These are phyloP conservation scores for Rhinophrynus dorsalis DNA, from an alignment of 2,797 vertebrate species.

Conservation along the genomic window DNA sequence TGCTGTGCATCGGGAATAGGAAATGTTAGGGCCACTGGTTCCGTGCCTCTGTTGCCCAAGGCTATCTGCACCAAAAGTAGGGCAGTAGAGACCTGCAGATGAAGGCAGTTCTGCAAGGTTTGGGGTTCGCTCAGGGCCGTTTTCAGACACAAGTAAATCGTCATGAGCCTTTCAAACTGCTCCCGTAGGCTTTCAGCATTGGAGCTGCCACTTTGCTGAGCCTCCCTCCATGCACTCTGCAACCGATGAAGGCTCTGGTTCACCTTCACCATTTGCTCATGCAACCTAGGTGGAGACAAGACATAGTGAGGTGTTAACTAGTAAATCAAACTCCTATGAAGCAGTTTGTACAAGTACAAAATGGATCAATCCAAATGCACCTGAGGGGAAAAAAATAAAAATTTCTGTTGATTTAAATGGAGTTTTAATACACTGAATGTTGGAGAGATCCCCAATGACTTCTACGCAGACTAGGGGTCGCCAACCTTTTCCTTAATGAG, in stretches of 20 bases:
- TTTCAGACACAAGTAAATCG: constrained; percentile 94
- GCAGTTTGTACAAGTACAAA: too few species aligned
- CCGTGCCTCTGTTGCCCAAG: constrained; percentile 80
- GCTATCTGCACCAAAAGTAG: constrained; percentile 90
- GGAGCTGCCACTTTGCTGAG: constrained; percentile 85
- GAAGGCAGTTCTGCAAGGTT: constrained; percentile 94
- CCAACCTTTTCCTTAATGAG: too few species aligned
- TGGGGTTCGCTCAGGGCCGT: constrained; percentile 88
- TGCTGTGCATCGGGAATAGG: constrained; percentile 79
- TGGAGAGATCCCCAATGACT: too few species aligned
- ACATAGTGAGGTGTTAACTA: too few species aligned
- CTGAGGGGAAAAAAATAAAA: too few species aligned
- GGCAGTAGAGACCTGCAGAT: constrained; percentile 90
- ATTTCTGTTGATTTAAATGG: too few species aligned
- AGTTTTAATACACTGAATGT: too few species aligned
- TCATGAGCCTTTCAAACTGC: constrained; percentile 96
- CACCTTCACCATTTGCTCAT: constrained; percentile 98
- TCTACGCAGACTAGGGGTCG: too few species aligned
- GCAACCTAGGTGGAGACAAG: constrained; percentile 71
- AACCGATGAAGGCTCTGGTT: constrained; percentile 97
- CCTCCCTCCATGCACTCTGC: constrained; percentile 92
- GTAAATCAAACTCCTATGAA: too few species aligned
- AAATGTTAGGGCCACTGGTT: constrained; percentile 81
- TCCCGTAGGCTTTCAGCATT: constrained; percentile 87
- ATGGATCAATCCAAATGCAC: too few species aligned